These are phyloP conservation scores for Mantis religiosa DNA, from an alignment of 2,888 invertebrate genomes.

Conservation along the genomic window DNA sequence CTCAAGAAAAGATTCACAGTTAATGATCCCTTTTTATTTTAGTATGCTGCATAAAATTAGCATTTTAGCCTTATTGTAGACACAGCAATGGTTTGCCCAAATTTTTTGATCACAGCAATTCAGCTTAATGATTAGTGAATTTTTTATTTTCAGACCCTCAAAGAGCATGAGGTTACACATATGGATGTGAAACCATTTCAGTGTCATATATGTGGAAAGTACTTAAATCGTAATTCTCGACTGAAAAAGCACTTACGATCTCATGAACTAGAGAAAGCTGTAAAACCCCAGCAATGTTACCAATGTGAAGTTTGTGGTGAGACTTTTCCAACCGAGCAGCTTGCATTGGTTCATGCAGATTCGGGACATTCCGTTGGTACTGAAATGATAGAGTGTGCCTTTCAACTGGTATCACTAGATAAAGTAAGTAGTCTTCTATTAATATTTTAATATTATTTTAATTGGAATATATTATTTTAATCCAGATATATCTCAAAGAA, in stretches of 20 bases:
- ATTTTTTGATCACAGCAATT: too few relatives aligned
- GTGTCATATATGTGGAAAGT: constrained; percentile 54
- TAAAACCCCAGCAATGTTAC: constrained; percentile 27
- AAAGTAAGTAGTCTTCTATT: neutral
- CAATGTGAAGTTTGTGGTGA: constrained; percentile 38
- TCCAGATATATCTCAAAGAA: too few relatives aligned
- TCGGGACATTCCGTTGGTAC: neutral
- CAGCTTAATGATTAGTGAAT: neutral
- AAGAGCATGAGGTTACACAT: constrained; percentile 53
- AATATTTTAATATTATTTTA: too few relatives aligned
- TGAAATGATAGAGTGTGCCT: neutral
- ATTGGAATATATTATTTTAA: too few relatives aligned
- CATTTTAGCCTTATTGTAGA: too few relatives aligned
- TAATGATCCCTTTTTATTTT: too few relatives aligned
- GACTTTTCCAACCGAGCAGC: constrained; percentile 22
- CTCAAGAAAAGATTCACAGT: too few relatives aligned
- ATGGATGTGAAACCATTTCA: constrained; percentile 53
- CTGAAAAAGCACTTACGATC: constrained; percentile 52
- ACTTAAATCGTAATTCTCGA: constrained; percentile 51
- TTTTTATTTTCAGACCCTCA: constrained; percentile 44
- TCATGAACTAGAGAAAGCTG: constrained; percentile 45
- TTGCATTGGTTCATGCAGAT: neutral
- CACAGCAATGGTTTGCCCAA: too few relatives aligned
- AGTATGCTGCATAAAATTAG: too few relatives aligned
- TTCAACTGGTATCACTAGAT: neutral